Conservation (phyloP, 2,113 vertebrate genomes). For the Nannobrachium achirus region DNA sequence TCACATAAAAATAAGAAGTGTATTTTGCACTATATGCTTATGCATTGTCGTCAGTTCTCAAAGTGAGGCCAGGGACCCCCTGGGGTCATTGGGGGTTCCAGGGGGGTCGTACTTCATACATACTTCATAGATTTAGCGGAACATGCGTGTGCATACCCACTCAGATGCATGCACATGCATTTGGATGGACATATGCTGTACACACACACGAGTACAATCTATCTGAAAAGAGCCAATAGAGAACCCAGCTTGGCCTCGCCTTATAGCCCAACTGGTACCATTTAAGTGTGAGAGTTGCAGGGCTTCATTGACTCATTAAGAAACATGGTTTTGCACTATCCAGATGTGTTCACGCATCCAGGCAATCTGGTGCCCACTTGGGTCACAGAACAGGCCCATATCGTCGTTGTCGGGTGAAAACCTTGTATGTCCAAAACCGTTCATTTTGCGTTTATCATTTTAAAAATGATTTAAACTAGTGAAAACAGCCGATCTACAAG, state of each 20-base stretch:
- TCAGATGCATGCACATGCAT: background rate
- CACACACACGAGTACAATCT: background rate
- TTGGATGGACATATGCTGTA: slow-evolving; percentile 3
- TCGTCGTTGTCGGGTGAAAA: no score
- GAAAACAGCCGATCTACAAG: no score
- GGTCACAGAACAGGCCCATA: slow-evolving; percentile 18
- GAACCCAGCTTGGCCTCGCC: slow-evolving; percentile 3
- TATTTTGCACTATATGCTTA: no score
- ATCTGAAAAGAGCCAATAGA: background rate
- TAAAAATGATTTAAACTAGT: no score
- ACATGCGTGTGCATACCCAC: background rate
- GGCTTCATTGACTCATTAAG: slow-evolving; percentile 54
- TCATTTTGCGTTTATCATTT: no score
- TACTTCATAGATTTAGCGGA: no score
- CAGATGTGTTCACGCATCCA: slow-evolving; percentile 60
- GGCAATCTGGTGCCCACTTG: slow-evolving; percentile 43
- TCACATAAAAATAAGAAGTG: background rate
- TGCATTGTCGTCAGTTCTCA: no score
- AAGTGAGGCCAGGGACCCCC: no score
- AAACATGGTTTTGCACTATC: slow-evolving; percentile 61
- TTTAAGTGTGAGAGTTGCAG: slow-evolving; percentile 26
- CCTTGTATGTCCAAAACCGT: no score
- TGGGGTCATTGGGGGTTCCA: no score
- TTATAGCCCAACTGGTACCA: slow-evolving; percentile 10
- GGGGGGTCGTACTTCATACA: no score